phyloP scores from a whole-genome alignment of 2,797 vertebrate genomes.

The Vespertilio murinus region DNA sequence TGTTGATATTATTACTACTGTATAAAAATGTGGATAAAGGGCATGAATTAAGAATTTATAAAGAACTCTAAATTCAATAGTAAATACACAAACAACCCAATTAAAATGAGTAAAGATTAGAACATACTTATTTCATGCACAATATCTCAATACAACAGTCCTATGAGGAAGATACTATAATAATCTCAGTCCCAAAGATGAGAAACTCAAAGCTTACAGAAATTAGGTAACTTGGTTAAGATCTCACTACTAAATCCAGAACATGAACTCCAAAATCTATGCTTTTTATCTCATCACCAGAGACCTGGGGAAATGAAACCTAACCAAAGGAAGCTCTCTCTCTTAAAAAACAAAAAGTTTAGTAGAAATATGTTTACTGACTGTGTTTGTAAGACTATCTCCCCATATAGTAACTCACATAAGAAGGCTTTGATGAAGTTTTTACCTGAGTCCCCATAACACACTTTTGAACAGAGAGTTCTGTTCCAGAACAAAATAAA shows the following conservation, averaged over 20 bases:
- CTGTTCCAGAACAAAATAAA: neutral
- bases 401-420: neutral
- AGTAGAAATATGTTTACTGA: neutral
- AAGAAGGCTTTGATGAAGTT: neutral
- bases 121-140: neutral
- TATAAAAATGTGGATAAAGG: neutral
- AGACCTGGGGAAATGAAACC: neutral
- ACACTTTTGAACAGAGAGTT: conserved; percentile 4
- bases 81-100: neutral
- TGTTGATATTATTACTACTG: neutral
- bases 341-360: neutral
- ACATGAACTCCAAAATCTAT: neutral
- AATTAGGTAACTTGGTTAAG: neutral
- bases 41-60: neutral
- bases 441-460: neutral
- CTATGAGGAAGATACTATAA: neutral
- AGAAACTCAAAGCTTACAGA: neutral
- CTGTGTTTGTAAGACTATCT: neutral
- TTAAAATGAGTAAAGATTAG: neutral
- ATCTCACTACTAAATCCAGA: neutral
- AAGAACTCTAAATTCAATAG: neutral
- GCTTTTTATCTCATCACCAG: neutral
- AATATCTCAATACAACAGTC: neutral
- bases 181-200: neutral
- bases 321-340: neutral